These are phyloP conservation scores for Drosophila yakuba DNA, from an alignment of 1,140 invertebrate species.

Conservation along the genomic window DNA sequence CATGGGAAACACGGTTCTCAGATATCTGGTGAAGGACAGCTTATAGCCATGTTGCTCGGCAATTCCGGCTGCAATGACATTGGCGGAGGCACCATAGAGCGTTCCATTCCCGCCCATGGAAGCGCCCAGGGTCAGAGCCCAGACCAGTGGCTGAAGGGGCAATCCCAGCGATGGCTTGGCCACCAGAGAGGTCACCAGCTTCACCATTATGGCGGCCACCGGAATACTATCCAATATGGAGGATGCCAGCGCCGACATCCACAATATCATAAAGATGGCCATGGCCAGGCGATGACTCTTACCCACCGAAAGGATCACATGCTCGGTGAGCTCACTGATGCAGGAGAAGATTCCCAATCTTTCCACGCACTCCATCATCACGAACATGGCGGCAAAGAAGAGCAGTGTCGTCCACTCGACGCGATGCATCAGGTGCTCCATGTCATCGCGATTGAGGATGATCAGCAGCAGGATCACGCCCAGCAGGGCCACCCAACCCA, in stretches of 20 bases:
- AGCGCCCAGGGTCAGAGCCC: conserved; percentile 91
- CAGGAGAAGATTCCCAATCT: conserved; percentile 89
- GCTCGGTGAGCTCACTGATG: conserved; percentile 89
- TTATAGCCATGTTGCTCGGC: conserved; percentile 93
- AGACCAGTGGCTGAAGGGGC: conserved; percentile 89
- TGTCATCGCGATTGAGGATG: conserved; percentile 87
- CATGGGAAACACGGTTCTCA: conserved; percentile 90
- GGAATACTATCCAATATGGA: conserved; percentile 94
- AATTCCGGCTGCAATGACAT: conserved; percentile 92
- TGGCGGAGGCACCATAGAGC: conserved; percentile 92
- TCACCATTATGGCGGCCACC: conserved; percentile 93
- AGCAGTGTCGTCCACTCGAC: conserved; percentile 93
- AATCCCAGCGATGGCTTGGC: conserved; percentile 87
- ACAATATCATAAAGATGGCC: conserved; percentile 90
- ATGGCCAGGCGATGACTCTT: conserved; percentile 88
- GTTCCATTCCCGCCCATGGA: conserved; percentile 93
- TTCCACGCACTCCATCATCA: conserved; percentile 92
- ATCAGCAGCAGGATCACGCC: conserved; percentile 89
- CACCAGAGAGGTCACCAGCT: conserved; percentile 88
- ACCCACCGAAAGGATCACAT: conserved; percentile 87
- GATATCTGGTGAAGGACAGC: conserved; percentile 87
- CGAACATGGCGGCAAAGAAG: conserved; percentile 92
- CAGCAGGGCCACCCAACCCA: conserved; percentile 91
- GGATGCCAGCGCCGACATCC: conserved; percentile 91
- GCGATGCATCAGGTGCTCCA: conserved; percentile 89